Percentiles rank a stretch among this genome's conserved stretches.
Conservation (phyloP, 2,113 vertebrate genomes). For the Vulpes lagopus region DNA sequence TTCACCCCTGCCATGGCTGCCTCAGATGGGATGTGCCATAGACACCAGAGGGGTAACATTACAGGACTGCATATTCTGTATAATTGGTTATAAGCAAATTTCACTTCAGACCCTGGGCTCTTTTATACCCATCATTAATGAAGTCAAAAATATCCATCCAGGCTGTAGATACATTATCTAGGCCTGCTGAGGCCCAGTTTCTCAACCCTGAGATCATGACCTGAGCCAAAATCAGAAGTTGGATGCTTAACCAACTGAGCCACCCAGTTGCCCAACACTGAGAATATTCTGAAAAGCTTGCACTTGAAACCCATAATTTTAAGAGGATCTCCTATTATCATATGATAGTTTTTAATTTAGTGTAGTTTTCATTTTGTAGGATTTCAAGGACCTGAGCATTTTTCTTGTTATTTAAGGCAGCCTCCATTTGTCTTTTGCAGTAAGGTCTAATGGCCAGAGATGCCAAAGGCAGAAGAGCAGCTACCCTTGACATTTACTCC, state of each 20-base stretch:
- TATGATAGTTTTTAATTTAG: neutral
- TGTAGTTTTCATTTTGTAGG: neutral
- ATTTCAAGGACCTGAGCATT: neutral
- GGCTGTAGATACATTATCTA: neutral
- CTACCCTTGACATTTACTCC: neutral
- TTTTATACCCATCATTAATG: neutral
- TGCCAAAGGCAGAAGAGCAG: neutral
- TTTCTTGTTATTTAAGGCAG: neutral
- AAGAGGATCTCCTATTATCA: neutral
- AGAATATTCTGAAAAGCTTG: neutral
- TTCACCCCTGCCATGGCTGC: accelerated
- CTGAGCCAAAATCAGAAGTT: neutral
- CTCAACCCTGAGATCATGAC: neutral
- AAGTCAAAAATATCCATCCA: neutral
- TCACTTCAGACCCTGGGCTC: neutral
- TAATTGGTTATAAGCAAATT: neutral
- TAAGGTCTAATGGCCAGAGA: neutral
- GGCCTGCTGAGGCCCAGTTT: neutral
- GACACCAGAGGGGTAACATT: accelerated
- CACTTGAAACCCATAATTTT: neutral
- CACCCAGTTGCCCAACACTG: neutral
- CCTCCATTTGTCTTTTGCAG: neutral
- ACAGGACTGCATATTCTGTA: accelerated
- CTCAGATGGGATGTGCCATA: accelerated
- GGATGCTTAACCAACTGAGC: neutral